Evolutionary conservation across 2,888 invertebrate genomes (phyloP), one percentile per base, ranked within the genome.

Genomic region (Cantharis rustica): DNA sequence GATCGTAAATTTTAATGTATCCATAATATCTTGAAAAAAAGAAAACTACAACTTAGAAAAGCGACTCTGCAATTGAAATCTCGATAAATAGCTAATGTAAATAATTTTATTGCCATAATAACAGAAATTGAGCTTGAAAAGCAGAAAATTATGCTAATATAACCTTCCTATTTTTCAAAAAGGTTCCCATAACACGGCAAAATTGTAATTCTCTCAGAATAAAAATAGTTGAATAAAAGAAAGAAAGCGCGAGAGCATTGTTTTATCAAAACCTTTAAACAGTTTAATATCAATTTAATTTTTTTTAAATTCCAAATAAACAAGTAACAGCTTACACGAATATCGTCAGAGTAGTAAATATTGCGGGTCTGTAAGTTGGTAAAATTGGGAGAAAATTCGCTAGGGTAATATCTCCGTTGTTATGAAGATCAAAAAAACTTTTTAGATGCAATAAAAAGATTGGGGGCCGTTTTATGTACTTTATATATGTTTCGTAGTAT

Each of bases 1-100:
- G 74, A 77, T 76, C 81, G 79, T 81, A 81, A 81, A 82, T 81
- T 80, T 82, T 82, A 81, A 82, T 81, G 79, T 76, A 80, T 73
- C 78, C 72, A 71, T 75, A 75, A 75, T 74, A 77, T 77, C 71
- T 62, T 17, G 16, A 66, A 71, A 73, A 72, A 71, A 73, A 68
- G 71, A 68, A 26, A 73, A 62, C 68, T 77, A 73, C 71, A 77
- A 68, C 74, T 71, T 71, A 68, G 31, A 31, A 71, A 72, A 71
- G 71, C 68, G 73, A 68, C 69, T 63, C 47, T 77, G 70, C 77
- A 77, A 77, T 77, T 73, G 77, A 73, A 73, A 74, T 71, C 77
- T 69, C 68, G 64, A 74, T 71, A 71, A 71, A 73, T 64, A 71
- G 71, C 71, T 70, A 74, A 77, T 75, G 75, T 75, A 75, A 75